Evolutionary conservation across 2,888 invertebrate genomes (phyloP), one percentile per base, ranked within the genome.

Genomic region (Drosophila melanosoma): DNA sequence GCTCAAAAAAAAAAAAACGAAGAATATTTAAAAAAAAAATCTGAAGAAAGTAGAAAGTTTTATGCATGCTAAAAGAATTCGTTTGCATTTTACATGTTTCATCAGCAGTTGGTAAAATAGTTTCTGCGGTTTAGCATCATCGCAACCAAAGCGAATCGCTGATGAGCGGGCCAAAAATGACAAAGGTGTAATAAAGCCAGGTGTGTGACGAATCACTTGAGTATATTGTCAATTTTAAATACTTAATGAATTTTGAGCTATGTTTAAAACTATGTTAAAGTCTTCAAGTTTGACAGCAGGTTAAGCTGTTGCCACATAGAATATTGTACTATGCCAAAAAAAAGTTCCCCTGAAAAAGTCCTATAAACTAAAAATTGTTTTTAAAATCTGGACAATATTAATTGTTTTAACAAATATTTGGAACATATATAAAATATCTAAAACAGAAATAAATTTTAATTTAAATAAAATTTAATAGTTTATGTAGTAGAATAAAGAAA

Each of bases 81-180:
- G 75, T 89, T 87, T 85, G 85, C 90, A 89, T 85, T 89, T 85
- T 74, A 75, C 83, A 89, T 68, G 74, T 74, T 74, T 74, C 77
- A 81, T 86, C 83, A 76, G 56, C 64, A 70, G 57, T 68, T 63
- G 67, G 49, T 38, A 65, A 60, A 79, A 80, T 88, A 88, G 88
- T 83, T 88, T 83, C 60, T 68, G 73, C 67, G 67, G 69, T 63
- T 75, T 65, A 68, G n/a, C 42, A 52, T 38, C 42, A 52, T 38
- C 17, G 17, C 23, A 33, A 40, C 51, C 23, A 35, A 26, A 42
- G 40, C 56, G 63, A 57, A 71, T 49, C 15, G 32, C 71, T 33
- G 71, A 70, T 70, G 42, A 52, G 17, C 23, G 3, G 15, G 33
- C 12, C 35, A 5, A 7, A 15, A n/a, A 40, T 29, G 35, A 54